These are phyloP conservation scores for Rattus rattus DNA, from an alignment of 2,113 vertebrate species.

Conservation along the genomic window DNA sequence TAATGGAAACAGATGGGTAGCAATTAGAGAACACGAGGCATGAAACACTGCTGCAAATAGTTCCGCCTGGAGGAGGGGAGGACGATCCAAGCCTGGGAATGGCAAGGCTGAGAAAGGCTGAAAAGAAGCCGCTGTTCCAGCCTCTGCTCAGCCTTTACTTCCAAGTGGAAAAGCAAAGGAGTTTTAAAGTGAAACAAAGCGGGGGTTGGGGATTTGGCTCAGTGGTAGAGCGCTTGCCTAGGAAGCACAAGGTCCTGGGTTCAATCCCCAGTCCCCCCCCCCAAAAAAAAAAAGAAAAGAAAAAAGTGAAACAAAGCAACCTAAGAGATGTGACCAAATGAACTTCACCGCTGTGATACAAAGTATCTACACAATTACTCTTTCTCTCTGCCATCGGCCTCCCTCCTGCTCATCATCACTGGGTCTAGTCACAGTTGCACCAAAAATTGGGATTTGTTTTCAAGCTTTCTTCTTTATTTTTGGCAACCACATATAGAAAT, in stretches of 20 bases:
- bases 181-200: conserved; percentile 7
- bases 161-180: background rate
- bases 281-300: too few species aligned
- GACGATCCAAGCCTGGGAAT: background rate
- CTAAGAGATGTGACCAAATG: background rate
- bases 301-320: background rate
- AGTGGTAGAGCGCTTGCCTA: too few species aligned
- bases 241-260: too few species aligned
- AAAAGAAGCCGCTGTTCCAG: background rate
- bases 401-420: background rate
- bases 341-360: background rate
- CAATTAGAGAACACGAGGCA: conserved; percentile 66
- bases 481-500: too few species aligned
- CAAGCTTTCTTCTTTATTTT: background rate
- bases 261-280: too few species aligned
- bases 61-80: background rate
- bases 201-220: too few species aligned
- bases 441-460: background rate
- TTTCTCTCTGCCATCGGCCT: background rate
- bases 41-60: conserved; percentile 40
- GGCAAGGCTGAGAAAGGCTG: background rate
- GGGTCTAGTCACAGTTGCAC: background rate
- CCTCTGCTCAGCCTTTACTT: background rate
- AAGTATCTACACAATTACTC: background rate
- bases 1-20: conserved; percentile 78